Evolutionary conservation across 2,888 invertebrate genomes (phyloP).

Genomic region (Spilarctia lutea): DNA sequence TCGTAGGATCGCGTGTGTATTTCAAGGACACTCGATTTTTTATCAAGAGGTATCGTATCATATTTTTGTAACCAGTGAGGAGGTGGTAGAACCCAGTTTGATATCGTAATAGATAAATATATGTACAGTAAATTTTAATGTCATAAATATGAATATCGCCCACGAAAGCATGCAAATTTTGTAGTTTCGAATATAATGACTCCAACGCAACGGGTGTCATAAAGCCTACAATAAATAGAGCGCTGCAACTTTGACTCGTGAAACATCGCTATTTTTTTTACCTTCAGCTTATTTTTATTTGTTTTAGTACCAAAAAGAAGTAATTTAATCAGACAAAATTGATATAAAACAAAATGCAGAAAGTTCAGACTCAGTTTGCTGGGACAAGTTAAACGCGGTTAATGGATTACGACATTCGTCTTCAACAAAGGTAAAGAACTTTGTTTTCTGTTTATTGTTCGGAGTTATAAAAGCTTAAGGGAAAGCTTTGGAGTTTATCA

Average conservation of each 20-base stretch:
- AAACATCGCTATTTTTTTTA: background rate
- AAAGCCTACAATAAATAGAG: background rate
- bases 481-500: background rate
- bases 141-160: background rate
- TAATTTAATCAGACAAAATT: background rate
- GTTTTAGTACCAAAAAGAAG: background rate
- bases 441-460: constrained; percentile 7
- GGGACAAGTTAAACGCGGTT: constrained; percentile 5
- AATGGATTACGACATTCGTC: constrained; percentile 1
- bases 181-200: background rate
- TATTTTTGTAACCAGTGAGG: background rate
- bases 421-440: background rate
- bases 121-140: background rate
- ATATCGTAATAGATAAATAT: background rate
- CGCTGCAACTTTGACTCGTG: background rate
- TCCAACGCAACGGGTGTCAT: background rate
- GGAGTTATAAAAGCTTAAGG: background rate
- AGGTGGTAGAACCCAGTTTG: background rate
- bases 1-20: background rate
- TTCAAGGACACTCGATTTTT: background rate
- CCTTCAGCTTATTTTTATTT: background rate
- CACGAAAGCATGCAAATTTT: background rate
- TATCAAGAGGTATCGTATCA: background rate
- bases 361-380: background rate
- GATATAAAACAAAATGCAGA: background rate